phyloP scores from a whole-genome alignment of 2,888 invertebrate species.

The Eupithecia centaureata region DNA sequence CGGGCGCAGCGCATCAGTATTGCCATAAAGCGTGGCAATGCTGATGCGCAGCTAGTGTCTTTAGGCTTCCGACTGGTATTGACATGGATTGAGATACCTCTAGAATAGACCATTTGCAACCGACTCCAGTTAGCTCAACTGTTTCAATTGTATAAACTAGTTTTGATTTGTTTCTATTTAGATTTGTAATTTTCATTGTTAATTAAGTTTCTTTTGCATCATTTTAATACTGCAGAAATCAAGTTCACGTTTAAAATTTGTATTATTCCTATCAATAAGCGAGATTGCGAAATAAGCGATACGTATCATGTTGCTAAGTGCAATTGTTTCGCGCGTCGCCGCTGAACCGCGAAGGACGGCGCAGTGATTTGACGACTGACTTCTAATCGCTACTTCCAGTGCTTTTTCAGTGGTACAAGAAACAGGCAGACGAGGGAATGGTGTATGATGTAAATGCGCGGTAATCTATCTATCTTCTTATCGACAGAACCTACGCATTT shows the following conservation, averaged over 20 bases:
- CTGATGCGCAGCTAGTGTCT: too few species aligned
- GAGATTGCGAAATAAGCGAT: constrained; percentile 29
- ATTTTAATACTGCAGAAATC: neutral
- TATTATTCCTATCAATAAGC: constrained; percentile 8
- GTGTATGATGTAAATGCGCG: neutral
- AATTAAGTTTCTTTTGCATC: neutral
- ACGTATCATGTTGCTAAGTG: constrained; percentile 52
- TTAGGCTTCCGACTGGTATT: too few species aligned
- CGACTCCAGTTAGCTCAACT: too few species aligned
- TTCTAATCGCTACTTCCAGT: constrained; percentile 60
- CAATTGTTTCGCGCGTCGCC: constrained; percentile 59
- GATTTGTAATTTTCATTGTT: too few species aligned
- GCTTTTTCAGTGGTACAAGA: constrained; percentile 45
- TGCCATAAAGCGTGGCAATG: too few species aligned
- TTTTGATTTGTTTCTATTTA: too few species aligned
- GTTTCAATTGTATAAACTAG: too few species aligned
- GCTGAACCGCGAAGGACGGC: constrained; percentile 77
- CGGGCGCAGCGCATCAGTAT: too few species aligned
- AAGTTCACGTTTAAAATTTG: neutral
- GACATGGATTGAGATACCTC: too few species aligned
- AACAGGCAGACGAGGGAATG: constrained; percentile 36
- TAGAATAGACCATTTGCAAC: too few species aligned
- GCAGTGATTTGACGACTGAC: constrained; percentile 74
- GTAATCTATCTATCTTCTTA: too few species aligned
- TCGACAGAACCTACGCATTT: too few species aligned